These are phyloP conservation scores for Morinoia aosen DNA, from an alignment of 2,888 invertebrate genomes.

Conservation along the genomic window DNA sequence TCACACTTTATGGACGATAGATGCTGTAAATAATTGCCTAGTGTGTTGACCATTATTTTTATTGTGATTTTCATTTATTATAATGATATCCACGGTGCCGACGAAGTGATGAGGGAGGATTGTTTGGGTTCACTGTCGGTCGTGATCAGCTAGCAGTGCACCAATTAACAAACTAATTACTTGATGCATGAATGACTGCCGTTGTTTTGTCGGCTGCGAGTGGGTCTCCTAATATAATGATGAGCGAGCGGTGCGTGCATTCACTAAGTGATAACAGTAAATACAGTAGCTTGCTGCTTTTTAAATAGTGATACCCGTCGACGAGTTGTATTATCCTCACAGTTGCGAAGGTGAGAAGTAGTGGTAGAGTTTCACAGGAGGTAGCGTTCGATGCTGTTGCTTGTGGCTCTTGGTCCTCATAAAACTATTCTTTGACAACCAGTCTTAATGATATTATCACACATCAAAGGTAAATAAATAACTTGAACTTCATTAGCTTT, in stretches of 20 bases:
- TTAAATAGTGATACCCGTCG: not conserved
- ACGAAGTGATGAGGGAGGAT: not conserved
- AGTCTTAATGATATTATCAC: not conserved
- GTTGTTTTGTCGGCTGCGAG: not conserved
- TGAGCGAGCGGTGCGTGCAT: not conserved
- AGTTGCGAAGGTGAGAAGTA: not conserved
- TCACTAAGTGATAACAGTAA: slow-evolving; percentile 2
- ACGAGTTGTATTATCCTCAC: not conserved
- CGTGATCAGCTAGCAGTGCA: slow-evolving; percentile 12
- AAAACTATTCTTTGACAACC: not conserved
- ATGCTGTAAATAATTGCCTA: slow-evolving; percentile 50
- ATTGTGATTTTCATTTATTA: slow-evolving; percentile 37
- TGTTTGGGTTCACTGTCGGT: not conserved
- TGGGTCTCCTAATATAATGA: not conserved
- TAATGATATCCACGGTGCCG: not conserved
- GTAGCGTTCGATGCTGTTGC: not conserved
- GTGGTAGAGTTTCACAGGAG: not conserved
- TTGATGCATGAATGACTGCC: not conserved
- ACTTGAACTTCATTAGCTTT: not conserved
- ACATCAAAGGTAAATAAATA: not conserved
- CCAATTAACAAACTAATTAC: not conserved
- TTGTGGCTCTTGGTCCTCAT: not conserved
- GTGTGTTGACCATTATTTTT: slow-evolving; percentile 52
- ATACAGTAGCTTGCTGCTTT: not conserved
- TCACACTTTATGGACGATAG: slow-evolving; percentile 41